phyloP scores from a whole-genome alignment of 2,113 vertebrate genomes.

The Ochotona princeps region DNA sequence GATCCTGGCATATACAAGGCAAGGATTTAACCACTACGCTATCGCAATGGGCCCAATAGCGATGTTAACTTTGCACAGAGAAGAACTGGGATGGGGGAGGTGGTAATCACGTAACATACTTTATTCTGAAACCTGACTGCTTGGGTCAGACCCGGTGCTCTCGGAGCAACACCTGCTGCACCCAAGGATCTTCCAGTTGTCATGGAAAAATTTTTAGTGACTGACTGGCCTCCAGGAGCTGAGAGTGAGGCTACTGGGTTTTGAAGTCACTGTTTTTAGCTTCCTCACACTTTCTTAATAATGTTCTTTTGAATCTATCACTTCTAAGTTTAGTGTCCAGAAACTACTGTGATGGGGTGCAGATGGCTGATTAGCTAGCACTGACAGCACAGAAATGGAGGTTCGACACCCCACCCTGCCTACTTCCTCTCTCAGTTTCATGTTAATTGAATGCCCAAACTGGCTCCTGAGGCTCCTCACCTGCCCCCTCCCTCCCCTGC shows the following conservation, averaged over 20 bases:
- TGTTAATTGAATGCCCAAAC: no score
- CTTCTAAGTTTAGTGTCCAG: slow-evolving; percentile 7
- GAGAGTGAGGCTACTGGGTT: neutral
- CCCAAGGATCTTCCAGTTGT: neutral
- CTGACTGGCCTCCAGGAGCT: neutral
- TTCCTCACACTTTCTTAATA: neutral
- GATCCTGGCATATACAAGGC: no score
- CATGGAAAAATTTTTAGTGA: neutral
- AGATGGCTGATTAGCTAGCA: no score
- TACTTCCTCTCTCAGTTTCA: no score
- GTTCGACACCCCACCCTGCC: no score
- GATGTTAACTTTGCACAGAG: neutral
- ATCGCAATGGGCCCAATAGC: no score
- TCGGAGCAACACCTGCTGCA: neutral
- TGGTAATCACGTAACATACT: neutral
- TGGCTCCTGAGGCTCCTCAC: no score
- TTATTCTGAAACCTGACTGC: slow-evolving; percentile 16
- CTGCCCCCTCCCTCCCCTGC: no score
- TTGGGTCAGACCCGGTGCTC: neutral
- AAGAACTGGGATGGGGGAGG: neutral
- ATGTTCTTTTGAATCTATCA: neutral
- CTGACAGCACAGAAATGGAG: no score
- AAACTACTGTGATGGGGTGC: no score
- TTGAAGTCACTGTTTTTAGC: neutral
- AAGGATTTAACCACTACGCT: no score